These are phyloP conservation scores for Pelodiscus sinensis DNA, from an alignment of 2,113 vertebrate species.

Conservation along the genomic window DNA sequence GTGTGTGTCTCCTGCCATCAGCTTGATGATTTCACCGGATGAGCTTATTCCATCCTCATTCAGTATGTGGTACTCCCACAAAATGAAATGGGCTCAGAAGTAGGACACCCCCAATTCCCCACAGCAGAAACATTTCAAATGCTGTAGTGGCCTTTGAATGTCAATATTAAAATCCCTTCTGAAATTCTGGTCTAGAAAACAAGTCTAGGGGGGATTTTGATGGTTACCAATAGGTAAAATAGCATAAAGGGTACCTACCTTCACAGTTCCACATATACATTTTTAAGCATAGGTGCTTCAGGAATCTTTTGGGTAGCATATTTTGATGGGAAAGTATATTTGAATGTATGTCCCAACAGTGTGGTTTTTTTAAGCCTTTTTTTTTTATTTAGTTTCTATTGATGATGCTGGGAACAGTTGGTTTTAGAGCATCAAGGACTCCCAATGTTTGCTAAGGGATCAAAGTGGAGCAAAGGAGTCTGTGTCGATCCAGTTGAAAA, in stretches of 20 bases:
- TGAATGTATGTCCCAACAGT: not conserved
- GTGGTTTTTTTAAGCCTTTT: not conserved
- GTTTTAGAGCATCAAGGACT: not conserved
- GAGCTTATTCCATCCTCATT: not conserved
- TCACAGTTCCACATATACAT: not conserved
- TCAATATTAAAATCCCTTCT: not conserved
- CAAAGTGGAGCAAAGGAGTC: not conserved
- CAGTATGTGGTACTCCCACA: not conserved
- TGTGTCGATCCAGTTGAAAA: accelerated
- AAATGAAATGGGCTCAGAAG: not conserved
- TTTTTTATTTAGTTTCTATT: not conserved
- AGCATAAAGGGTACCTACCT: accelerated
- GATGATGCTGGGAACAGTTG: not conserved
- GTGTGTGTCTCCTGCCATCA: not conserved
- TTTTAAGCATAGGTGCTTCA: accelerated
- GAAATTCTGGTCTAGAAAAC: not conserved
- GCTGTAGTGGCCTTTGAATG: not conserved
- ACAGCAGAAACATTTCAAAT: not conserved
- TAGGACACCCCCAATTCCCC: not conserved
- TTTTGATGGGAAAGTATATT: not conserved
- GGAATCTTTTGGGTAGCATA: accelerated
- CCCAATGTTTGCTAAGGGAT: not conserved
- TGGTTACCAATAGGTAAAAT: not conserved
- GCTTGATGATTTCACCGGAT: not conserved
- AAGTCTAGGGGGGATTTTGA: accelerated